These are phyloP conservation scores for Nyctibius bracteatus DNA, from an alignment of 2,113 vertebrate species.

Conservation along the genomic window DNA sequence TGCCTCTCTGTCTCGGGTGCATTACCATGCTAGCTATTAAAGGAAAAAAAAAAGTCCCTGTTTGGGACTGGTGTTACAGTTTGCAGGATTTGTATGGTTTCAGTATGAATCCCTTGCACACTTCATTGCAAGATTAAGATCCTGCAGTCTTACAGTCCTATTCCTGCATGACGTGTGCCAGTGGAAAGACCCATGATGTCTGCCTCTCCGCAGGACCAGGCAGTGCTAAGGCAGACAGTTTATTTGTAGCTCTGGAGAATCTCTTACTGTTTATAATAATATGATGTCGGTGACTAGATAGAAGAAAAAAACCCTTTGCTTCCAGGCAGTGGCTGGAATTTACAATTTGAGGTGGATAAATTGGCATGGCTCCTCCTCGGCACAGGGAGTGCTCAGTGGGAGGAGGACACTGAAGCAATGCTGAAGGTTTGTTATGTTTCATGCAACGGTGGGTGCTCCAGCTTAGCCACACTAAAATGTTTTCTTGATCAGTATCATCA, in stretches of 20 bases:
- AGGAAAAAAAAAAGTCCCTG: neutral
- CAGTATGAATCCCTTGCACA: neutral
- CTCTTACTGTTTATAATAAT: neutral
- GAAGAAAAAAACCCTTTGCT: neutral
- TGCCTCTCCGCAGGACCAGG: neutral
- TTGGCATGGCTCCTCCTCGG: neutral
- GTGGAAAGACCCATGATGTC: rapidly evolving
- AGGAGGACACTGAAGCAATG: neutral
- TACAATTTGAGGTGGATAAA: neutral
- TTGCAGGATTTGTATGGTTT: neutral
- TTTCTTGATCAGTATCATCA: neutral
- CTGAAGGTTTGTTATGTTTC: neutral
- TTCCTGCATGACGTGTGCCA: neutral
- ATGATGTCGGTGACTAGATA: neutral
- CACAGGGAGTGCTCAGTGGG: neutral
- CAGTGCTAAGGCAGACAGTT: neutral
- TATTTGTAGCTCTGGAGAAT: neutral
- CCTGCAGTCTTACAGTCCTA: neutral
- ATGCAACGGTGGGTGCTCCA: neutral
- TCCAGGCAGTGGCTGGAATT: neutral
- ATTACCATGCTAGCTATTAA: neutral
- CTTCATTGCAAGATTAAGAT: neutral
- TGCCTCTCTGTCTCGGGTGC: neutral
- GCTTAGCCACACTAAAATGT: neutral
- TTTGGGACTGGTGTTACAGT: neutral